A percentile compares a stretch with the other conserved stretches of the same genome.
Conservation (phyloP, 2,888 invertebrate species). For the Tineola bisselliella region DNA sequence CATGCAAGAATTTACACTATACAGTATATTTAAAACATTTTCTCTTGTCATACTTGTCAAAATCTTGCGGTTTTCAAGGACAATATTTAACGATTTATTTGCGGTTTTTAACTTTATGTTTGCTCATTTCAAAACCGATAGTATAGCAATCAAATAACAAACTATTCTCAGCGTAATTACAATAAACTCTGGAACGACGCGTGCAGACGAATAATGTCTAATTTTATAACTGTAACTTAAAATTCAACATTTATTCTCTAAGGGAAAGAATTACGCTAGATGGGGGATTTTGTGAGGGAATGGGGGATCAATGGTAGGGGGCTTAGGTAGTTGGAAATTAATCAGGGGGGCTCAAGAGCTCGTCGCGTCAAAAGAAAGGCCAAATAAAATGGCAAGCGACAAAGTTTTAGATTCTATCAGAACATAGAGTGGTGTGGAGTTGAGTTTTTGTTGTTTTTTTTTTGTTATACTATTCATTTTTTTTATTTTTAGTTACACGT, state of each 20-base stretch:
- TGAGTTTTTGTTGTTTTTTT: slow-evolving; percentile 9
- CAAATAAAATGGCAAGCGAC: slow-evolving; percentile 67
- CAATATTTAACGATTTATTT: no score
- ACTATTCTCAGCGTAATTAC: no score
- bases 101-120: no score
- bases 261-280: slow-evolving; percentile 10
- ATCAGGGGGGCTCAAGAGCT: slow-evolving; percentile 63
- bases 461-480: neutral
- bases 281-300: neutral
- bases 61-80: no score
- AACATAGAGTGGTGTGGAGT: slow-evolving; percentile 26
- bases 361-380: slow-evolving; percentile 66
- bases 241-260: slow-evolving; percentile 39
- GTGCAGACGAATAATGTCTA: no score
- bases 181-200: no score
- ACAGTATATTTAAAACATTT: no score
- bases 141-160: no score
- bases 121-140: no score
- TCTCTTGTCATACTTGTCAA: no score
- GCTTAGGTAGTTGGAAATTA: slow-evolving; percentile 49
- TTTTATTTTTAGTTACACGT: neutral
- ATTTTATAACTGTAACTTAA: slow-evolving; percentile 38
- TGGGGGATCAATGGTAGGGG: slow-evolving; percentile 12
- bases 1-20: no score
- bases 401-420: slow-evolving; percentile 42